phyloP scores from a whole-genome alignment of 2,113 vertebrate species.

The Corydoras maculifer region DNA sequence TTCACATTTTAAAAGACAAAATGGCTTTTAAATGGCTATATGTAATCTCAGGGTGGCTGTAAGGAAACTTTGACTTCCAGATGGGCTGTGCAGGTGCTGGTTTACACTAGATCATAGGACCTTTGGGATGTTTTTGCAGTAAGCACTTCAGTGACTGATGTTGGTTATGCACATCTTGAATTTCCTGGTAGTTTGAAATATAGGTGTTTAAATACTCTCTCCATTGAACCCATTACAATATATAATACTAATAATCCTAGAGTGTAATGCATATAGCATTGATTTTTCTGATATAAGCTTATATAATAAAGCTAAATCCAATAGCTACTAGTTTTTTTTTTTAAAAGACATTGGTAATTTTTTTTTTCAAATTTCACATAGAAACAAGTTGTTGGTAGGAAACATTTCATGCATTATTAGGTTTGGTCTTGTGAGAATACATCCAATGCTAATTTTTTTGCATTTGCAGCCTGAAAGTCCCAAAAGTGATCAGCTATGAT shows the following conservation, averaged over 20 bases:
- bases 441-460: background rate
- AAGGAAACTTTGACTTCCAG: constrained; percentile 40
- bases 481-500: background rate
- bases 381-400: too few relatives aligned
- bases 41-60: constrained; percentile 14
- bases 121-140: constrained; percentile 6
- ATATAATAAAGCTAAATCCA: too few relatives aligned
- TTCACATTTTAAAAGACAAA: background rate
- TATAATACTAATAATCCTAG: too few relatives aligned
- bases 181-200: constrained; percentile 1
- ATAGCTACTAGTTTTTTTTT: too few relatives aligned
- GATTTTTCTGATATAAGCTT: too few relatives aligned
- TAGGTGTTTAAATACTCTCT: background rate
- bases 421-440: background rate
- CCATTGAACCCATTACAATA: too few relatives aligned
- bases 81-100: constrained; percentile 45
- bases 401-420: background rate
- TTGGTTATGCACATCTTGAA: background rate
- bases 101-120: constrained; percentile 41
- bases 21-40: constrained; percentile 13
- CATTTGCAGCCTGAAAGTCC: background rate
- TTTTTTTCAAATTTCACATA: too few relatives aligned
- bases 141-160: constrained; percentile 24
- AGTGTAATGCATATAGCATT: too few relatives aligned
- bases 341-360: too few relatives aligned